Conservation (phyloP, 2,888 invertebrate species). For the Agonopterix heracliana region DNA sequence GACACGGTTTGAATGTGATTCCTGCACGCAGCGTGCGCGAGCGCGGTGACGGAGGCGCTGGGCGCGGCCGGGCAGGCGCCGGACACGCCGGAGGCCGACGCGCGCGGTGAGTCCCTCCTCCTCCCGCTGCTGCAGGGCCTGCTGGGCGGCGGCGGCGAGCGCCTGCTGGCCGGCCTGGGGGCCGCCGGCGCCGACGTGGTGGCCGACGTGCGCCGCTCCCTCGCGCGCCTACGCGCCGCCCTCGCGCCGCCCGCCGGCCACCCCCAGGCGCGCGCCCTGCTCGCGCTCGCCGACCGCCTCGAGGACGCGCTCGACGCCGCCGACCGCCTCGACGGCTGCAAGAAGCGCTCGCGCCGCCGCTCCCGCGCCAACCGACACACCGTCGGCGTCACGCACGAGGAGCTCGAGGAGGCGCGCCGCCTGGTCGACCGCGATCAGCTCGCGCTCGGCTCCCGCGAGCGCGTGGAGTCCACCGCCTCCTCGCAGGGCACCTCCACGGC, state of each 20-base stretch:
- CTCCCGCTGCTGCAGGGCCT: conserved; percentile 81
- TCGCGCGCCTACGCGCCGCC: conserved; percentile 84
- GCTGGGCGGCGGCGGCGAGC: conserved; percentile 70
- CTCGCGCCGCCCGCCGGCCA: conserved; percentile 75
- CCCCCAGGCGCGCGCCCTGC: conserved; percentile 76
- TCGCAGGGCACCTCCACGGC: conserved; percentile 35
- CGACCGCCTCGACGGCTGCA: conserved; percentile 55
- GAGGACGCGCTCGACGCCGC: conserved; percentile 74
- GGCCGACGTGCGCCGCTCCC: conserved; percentile 85
- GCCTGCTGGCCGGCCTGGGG: conserved; percentile 59
- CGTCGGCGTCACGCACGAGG: conserved; percentile 88
- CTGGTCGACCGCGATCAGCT: conserved; percentile 77
- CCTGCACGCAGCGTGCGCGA: conserved; percentile 47
- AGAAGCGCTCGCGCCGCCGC: conserved; percentile 69
- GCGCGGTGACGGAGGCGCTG: conserved; percentile 63
- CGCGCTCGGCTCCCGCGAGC: conserved; percentile 20
- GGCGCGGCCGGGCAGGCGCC: conserved; percentile 37
- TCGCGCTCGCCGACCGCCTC: conserved; percentile 82
- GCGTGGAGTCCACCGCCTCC: conserved; percentile 22
- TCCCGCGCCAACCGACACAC: conserved; percentile 84
- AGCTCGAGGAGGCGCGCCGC: conserved; percentile 85
- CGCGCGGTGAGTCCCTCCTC: conserved; percentile 86
- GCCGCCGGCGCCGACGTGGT: conserved; percentile 79
- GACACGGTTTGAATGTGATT: no score
- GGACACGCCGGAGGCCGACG: conserved; percentile 33